Evolutionary conservation across 2,888 invertebrate genomes (phyloP), one percentile per base, ranked within the genome.

Genomic region (Ctena decussata): DNA sequence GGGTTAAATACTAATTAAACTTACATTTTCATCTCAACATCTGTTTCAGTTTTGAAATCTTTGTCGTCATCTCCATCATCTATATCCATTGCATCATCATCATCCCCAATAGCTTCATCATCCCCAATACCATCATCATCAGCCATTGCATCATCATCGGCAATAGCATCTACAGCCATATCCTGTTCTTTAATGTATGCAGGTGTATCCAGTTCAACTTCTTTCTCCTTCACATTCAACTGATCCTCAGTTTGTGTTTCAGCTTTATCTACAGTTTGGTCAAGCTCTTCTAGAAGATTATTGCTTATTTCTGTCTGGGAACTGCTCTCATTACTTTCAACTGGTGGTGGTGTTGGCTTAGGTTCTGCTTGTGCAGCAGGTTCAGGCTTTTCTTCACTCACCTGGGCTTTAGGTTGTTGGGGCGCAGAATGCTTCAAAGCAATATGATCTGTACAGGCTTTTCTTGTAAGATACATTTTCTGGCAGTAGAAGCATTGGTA

Each of bases 401-500:
- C 65, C 30, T 65, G 35, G 1, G 6, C 21, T 21, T 24, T 30
- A 8, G 32, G 32, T 18, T 35, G 2, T 35, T 65, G 65, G 35
- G 30, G 27, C 12, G 24, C 35, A 8, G 65, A 65, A 24, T 65
- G 65, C 30, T 65, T 65, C 35, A 35, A 5, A 21, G 65, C 65
- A 35, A 65, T 65, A 21, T 65, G 65, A 35, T 65, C 65, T 2
- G 65, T 65, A 35, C 65, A 65, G 32, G 65, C 65, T 24, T 65
- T 65, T 35, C 65, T 6, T 3, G 65, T 65, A 1, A 65, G 65
- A 21, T 65, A 65, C 65, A 65, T 65, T 35, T 65, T 65, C 3
- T 32, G 35, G 21, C 65, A 65, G 65, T 65, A 65, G 35, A 65
- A 65, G 35, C 65, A 65, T n/a, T 65, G 65, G 65, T 65, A 65